Percentiles rank a stretch among this genome's conserved stretches.
phyloP scores from a whole-genome alignment of 1,140 invertebrate genomes.

The Steinernema khuongi region DNA sequence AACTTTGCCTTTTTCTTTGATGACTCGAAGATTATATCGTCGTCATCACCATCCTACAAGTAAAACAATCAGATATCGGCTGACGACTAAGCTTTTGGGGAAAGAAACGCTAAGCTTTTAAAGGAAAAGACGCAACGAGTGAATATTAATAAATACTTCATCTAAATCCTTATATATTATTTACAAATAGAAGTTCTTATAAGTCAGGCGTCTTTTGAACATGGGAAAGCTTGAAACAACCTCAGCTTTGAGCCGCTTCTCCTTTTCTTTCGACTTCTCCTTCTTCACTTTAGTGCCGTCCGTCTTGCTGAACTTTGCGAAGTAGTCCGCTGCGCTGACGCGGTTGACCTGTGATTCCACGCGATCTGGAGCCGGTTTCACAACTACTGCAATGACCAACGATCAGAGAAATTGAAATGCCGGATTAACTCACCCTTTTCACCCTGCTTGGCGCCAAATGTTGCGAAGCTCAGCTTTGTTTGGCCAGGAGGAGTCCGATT shows the following conservation, averaged over 20 bases:
- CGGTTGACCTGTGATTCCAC: background rate
- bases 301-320: background rate
- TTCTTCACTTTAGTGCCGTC: background rate
- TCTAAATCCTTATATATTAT: background rate
- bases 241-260: background rate
- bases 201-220: background rate
- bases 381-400: no score
- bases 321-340: background rate
- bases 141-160: no score
- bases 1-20: background rate
- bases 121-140: no score
- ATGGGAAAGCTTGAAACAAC: background rate
- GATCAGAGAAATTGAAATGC: no score
- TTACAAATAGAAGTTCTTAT: background rate
- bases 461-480: background rate
- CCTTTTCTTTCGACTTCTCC: background rate
- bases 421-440: background rate
- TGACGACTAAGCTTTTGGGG: no score
- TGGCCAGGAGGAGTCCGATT: background rate
- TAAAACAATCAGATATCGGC: background rate
- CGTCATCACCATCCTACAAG: constrained; percentile 6
- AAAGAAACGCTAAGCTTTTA: no score
- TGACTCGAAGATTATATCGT: background rate
- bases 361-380: background rate
- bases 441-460: background rate